phyloP scores from a whole-genome alignment of 2,888 invertebrate species.

The Athetis lepigone region DNA sequence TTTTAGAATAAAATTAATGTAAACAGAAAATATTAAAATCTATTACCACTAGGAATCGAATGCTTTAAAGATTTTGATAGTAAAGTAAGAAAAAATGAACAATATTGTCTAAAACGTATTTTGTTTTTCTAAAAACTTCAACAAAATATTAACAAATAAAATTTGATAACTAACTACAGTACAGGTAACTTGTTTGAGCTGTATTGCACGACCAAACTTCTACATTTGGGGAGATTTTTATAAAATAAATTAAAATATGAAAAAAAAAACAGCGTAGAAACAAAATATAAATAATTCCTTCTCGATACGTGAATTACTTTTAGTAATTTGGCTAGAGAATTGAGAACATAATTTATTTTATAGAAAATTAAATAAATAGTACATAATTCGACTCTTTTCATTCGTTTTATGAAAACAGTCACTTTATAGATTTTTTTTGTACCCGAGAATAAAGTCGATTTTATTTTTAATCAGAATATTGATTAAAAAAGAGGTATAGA shows the following conservation, averaged over 20 bases:
- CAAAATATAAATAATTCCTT: slow-evolving; percentile 9
- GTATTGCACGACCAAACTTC: slow-evolving; percentile 77
- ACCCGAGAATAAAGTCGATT: too few species aligned
- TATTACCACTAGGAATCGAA: too few species aligned
- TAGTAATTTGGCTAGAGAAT: slow-evolving; percentile 45
- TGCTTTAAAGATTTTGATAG: too few species aligned
- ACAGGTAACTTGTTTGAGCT: slow-evolving; percentile 84
- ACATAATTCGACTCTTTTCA: not conserved
- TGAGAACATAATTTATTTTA: not conserved
- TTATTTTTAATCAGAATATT: too few species aligned
- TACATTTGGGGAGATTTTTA: slow-evolving; percentile 49
- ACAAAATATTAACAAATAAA: slow-evolving; percentile 40
- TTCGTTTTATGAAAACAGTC: not conserved
- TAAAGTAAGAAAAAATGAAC: too few species aligned
- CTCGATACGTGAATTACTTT: slow-evolving; percentile 40
- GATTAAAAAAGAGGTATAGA: too few species aligned
- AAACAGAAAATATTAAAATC: not conserved
- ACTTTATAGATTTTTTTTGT: too few species aligned
- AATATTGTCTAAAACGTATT: too few species aligned
- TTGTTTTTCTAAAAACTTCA: slow-evolving; percentile 34
- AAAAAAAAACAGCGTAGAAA: not conserved
- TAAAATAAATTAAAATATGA: not conserved
- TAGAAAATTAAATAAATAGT: not conserved
- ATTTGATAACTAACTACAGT: slow-evolving; percentile 73
- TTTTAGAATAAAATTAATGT: slow-evolving; percentile 30